These are phyloP conservation scores for Caenorhabditis macrosperma DNA, from an alignment of 2,888 invertebrate species.

Conservation along the genomic window DNA sequence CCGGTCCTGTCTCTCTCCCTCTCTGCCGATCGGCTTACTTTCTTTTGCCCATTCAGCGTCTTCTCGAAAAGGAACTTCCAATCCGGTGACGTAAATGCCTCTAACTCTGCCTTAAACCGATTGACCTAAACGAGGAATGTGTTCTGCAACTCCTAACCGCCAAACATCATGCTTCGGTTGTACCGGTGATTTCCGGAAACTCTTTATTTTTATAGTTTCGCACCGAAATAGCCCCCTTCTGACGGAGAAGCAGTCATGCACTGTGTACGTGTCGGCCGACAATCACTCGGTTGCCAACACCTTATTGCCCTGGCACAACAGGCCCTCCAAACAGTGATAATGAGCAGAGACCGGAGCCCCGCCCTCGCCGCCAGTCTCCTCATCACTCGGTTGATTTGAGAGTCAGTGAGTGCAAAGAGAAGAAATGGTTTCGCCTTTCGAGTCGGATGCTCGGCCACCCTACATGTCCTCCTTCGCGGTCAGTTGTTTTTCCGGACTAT, in stretches of 20 bases:
- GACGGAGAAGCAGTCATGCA: slow-evolving; percentile 25
- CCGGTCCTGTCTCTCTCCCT: slow-evolving; percentile 17
- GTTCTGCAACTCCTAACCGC: not conserved
- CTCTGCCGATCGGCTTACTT: slow-evolving; percentile 11
- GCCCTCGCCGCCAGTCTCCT: slow-evolving; percentile 28
- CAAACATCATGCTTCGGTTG: slow-evolving; percentile 3
- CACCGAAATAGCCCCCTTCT: slow-evolving; percentile 21
- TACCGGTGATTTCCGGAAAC: slow-evolving; percentile 10
- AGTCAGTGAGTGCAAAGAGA: slow-evolving; percentile 24
- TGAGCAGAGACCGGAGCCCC: slow-evolving; percentile 23
- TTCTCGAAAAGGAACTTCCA: slow-evolving; percentile 13
- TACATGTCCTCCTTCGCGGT: slow-evolving; percentile 52
- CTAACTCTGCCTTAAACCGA: slow-evolving; percentile 24
- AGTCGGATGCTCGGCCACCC: slow-evolving; percentile 37
- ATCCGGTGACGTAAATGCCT: slow-evolving; percentile 27
- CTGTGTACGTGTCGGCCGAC: slow-evolving; percentile 14
- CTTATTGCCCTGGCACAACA: slow-evolving; percentile 24
- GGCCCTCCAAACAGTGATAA: slow-evolving; percentile 27
- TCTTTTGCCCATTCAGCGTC: not conserved
- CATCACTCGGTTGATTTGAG: slow-evolving; percentile 16
- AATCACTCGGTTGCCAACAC: slow-evolving; percentile 2
- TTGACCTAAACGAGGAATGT: slow-evolving; percentile 23
- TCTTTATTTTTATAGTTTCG: slow-evolving; percentile 2
- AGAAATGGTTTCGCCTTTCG: slow-evolving; percentile 45
- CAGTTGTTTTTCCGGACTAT: slow-evolving; percentile 10